Conservation (phyloP, 1,140 invertebrate species). For the Triops longicaudatus region DNA sequence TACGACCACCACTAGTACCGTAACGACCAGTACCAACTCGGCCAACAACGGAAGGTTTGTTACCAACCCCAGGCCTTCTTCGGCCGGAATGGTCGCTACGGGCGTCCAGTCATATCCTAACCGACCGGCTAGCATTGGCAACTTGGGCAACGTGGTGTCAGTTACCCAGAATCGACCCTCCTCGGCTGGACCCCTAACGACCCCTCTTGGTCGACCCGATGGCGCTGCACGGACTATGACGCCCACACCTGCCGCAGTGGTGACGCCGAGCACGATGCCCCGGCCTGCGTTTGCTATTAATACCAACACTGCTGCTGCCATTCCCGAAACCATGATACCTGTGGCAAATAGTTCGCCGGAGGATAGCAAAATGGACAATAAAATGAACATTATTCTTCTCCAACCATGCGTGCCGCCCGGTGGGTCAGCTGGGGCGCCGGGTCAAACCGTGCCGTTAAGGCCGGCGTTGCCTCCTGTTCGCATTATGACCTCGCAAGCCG, state of each 20-base stretch:
- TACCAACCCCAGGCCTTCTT: not conserved
- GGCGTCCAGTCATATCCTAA: not conserved
- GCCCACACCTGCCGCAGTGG: not conserved
- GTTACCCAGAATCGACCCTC: not conserved
- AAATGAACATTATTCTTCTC: constrained; percentile 1
- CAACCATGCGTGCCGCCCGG: constrained; percentile 8
- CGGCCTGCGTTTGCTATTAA: not conserved
- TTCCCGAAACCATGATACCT: not conserved
- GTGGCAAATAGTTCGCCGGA: not conserved
- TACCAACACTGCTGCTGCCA: not conserved
- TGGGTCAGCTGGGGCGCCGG: not conserved
- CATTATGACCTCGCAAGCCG: constrained; percentile 17
- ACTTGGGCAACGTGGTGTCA: not conserved
- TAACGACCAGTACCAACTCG: not conserved
- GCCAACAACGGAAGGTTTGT: constrained; percentile 9
- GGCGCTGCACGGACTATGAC: not conserved
- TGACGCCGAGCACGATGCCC: not conserved
- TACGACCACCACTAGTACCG: constrained; percentile 1
- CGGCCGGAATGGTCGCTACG: not conserved
- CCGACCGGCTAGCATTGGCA: not conserved
- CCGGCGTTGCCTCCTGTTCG: constrained; percentile 16
- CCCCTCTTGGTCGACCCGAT: not conserved
- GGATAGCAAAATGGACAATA: not conserved
- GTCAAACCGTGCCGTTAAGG: not conserved
- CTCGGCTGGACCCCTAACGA: not conserved